Evolutionary conservation across 2,797 vertebrate genomes (phyloP).

Genomic region (Rhinogobio ventralis): DNA sequence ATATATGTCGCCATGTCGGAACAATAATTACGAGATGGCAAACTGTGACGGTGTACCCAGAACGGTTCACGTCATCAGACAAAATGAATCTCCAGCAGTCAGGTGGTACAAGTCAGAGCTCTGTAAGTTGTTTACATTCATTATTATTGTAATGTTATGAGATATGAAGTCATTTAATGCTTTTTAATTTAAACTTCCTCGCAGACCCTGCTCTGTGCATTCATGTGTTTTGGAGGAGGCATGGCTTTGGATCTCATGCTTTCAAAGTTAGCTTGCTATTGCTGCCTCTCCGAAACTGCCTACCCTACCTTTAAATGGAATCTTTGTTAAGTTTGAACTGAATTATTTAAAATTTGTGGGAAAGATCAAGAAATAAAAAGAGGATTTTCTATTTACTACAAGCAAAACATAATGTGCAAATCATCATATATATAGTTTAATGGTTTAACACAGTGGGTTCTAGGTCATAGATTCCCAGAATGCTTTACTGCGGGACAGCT

Average conservation of each 20-base stretch:
- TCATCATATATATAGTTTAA: neutral
- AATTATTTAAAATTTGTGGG: neutral
- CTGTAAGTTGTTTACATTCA: too few species aligned
- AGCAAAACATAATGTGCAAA: neutral
- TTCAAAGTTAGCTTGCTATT: neutral
- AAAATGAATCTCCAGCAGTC: too few species aligned
- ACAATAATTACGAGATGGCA: too few species aligned
- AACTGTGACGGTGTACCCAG: too few species aligned
- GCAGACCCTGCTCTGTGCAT: too few species aligned
- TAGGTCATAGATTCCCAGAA: conserved; percentile 69
- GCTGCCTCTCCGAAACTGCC: neutral
- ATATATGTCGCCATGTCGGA: too few species aligned
- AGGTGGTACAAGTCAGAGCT: too few species aligned
- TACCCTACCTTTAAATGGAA: neutral
- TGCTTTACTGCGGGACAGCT: conserved; percentile 71
- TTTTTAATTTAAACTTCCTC: too few species aligned
- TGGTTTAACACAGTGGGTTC: conserved; percentile 20
- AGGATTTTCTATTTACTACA: neutral
- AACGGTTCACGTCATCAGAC: too few species aligned
- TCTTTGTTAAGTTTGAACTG: neutral
- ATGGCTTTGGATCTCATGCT: neutral
- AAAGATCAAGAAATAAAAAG: neutral
- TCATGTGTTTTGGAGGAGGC: too few species aligned
- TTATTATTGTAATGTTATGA: too few species aligned
- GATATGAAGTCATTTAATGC: too few species aligned